These are phyloP conservation scores for Coleophora deauratella DNA, from an alignment of 2,888 invertebrate species.

Conservation along the genomic window DNA sequence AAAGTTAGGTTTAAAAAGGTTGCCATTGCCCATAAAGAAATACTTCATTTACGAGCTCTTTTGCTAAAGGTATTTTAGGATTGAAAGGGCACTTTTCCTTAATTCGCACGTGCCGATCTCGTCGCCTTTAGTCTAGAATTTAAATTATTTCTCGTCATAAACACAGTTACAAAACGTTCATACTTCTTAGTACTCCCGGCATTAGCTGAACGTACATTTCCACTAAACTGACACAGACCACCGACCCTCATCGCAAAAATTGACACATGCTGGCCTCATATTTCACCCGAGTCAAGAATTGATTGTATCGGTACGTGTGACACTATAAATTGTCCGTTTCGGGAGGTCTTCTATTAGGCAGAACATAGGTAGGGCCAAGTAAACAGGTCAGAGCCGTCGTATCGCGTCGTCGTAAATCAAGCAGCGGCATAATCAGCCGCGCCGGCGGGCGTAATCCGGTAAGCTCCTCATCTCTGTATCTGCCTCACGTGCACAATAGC, in stretches of 20 bases:
- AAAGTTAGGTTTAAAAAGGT: too few species aligned
- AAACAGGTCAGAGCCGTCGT: slow-evolving; percentile 41
- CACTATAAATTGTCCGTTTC: slow-evolving; percentile 60
- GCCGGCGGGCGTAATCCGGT: slow-evolving; percentile 58
- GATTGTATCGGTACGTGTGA: slow-evolving; percentile 51
- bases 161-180: too few species aligned
- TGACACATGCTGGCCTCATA: slow-evolving; percentile 51
- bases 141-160: too few species aligned
- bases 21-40: too few species aligned
- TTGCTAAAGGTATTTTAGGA: too few species aligned
- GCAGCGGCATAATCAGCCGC: slow-evolving; percentile 61
- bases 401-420: slow-evolving; percentile 69
- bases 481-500: slow-evolving; percentile 57
- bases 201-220: slow-evolving; percentile 5
- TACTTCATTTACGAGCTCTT: too few species aligned
- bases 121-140: too few species aligned
- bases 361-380: slow-evolving; percentile 4
- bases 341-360: slow-evolving; percentile 42
- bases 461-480: slow-evolving; percentile 60
- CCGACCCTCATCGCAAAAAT: slow-evolving; percentile 45
- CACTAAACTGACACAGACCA: neutral
- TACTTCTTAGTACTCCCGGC: too few species aligned
- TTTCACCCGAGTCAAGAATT: slow-evolving; percentile 47
- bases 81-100: too few species aligned
- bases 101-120: too few species aligned